Percentiles rank a stretch among this genome's conserved stretches.
phyloP scores from a whole-genome alignment of 2,888 invertebrate species.

The Acrocyrtus sp. region DNA sequence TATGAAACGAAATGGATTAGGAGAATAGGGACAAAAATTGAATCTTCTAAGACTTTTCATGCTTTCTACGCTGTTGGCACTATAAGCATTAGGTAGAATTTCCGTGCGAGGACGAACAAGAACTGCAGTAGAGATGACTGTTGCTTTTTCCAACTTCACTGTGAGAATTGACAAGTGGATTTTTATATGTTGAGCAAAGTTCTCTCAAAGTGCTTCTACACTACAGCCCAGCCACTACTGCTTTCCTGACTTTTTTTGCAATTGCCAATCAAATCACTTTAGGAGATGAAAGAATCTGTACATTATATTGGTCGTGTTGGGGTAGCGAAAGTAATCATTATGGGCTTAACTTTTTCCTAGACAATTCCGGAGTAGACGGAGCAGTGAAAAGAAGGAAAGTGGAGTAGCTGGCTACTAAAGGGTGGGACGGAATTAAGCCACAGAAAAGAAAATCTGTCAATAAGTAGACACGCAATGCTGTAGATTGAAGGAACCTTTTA shows the following conservation, averaged over 20 bases:
- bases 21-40: background rate
- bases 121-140: constrained; percentile 18
- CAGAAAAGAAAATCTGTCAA: constrained; percentile 35
- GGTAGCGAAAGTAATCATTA: background rate
- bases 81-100: background rate
- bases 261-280: constrained; percentile 2
- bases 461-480: constrained; percentile 23
- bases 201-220: background rate
- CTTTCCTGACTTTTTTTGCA: background rate
- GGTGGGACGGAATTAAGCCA: constrained; percentile 33
- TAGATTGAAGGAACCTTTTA: constrained; percentile 26
- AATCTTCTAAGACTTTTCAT: background rate
- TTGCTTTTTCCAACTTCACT: constrained; percentile 21
- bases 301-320: background rate
- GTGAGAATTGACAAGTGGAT: background rate
- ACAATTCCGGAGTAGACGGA: background rate
- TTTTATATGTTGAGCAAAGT: background rate
- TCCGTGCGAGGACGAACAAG: background rate
- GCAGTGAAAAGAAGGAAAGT: background rate
- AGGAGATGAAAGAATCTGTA: constrained; percentile 4
- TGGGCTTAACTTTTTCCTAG: background rate
- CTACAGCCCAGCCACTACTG: background rate
- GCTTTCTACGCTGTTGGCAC: too few species aligned
- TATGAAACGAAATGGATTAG: too few species aligned
- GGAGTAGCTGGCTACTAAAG: constrained; percentile 8